Base-by-base conservation (phyloP, 2,888 invertebrate species). In the Amiota mariae region DNA sequence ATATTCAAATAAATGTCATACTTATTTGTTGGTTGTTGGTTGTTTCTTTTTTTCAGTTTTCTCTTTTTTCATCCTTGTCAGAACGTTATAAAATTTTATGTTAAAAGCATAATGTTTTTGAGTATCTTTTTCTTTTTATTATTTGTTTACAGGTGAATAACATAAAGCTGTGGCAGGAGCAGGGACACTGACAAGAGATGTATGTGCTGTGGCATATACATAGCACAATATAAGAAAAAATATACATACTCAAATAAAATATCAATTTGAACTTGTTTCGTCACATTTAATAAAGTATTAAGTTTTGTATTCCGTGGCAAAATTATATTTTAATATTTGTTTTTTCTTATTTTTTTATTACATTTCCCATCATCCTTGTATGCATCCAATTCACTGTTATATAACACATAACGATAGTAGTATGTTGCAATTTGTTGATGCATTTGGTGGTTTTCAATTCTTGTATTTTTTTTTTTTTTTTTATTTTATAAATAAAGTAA, bases 1-100 rank as follows among this genome's bases (percentile, higher is more conserved):
- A 84, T 84, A 85, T 84, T 82, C 83, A 85, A 84, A 84, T 84
- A 82, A 84, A 84, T 84, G 83, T 84, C 83, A 81, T 85, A 85
- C 83, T 83, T 83, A 85, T 84, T 84, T 83, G 81, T 82, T 85
- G 80, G 81, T 85, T 24, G 1, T 24, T 68, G 8, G 6, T 54
- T 68, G 20, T 68, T 67, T 48, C 13, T 46, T 51, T 77, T 75
- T 63, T 75, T 59, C 36, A 20, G 64, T 71, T 75, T 73, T n/a
- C n/a, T 72, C 63, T 73, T 76, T 73, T 72, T 71, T 59, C 9
- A 8, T 15, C 59, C 74, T 81, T 77, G 36, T 36, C 36, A 36
- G 72, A 84, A 46, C 13, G 83, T 77, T 85, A 81, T 84, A 84
- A 84, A 84, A 84, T 84, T 84, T 85, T 85, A 84, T 84, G 83